Evolutionary conservation across 2,888 invertebrate genomes (phyloP).

Genomic region (Drosophila koepferae): DNA sequence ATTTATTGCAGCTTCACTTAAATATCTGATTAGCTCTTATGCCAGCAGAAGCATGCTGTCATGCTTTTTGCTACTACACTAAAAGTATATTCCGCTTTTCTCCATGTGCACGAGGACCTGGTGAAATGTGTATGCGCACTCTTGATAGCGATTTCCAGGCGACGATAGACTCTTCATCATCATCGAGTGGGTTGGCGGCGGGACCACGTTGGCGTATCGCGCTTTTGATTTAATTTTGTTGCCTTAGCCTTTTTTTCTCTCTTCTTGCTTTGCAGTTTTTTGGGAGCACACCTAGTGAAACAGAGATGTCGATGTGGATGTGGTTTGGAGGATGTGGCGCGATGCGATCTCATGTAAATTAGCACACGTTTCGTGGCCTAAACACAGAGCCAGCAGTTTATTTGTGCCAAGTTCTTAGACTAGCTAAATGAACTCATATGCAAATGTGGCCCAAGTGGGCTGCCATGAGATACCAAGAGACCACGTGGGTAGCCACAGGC

Average conservation of each 20-base stretch:
- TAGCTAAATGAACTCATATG: slow-evolving; percentile 79
- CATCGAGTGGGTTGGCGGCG: slow-evolving; percentile 73
- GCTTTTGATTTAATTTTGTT: slow-evolving; percentile 78
- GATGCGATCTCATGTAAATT: slow-evolving; percentile 80
- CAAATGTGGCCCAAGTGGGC: slow-evolving; percentile 76
- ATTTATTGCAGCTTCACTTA: no score
- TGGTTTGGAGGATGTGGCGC: slow-evolving; percentile 52
- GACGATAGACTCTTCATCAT: slow-evolving; percentile 74
- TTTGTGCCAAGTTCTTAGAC: slow-evolving; percentile 74
- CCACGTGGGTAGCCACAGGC: slow-evolving; percentile 47
- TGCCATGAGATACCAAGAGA: slow-evolving; percentile 41
- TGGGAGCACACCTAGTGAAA: slow-evolving; percentile 58
- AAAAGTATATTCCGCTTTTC: slow-evolving; percentile 4
- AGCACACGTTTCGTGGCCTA: slow-evolving; percentile 77
- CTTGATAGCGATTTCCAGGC: slow-evolving; percentile 57
- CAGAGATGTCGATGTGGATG: slow-evolving; percentile 74
- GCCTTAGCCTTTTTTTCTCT: slow-evolving; percentile 34
- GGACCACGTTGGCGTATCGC: slow-evolving; percentile 78
- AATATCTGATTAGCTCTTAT: not conserved
- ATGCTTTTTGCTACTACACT: not conserved
- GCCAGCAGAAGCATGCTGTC: not conserved
- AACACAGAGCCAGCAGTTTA: slow-evolving; percentile 61
- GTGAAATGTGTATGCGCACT: slow-evolving; percentile 35
- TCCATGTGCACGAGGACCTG: slow-evolving; percentile 28
- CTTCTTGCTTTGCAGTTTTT: slow-evolving; percentile 12